These are phyloP conservation scores for Idaea dimidiata DNA, from an alignment of 2,888 invertebrate genomes.

Conservation along the genomic window DNA sequence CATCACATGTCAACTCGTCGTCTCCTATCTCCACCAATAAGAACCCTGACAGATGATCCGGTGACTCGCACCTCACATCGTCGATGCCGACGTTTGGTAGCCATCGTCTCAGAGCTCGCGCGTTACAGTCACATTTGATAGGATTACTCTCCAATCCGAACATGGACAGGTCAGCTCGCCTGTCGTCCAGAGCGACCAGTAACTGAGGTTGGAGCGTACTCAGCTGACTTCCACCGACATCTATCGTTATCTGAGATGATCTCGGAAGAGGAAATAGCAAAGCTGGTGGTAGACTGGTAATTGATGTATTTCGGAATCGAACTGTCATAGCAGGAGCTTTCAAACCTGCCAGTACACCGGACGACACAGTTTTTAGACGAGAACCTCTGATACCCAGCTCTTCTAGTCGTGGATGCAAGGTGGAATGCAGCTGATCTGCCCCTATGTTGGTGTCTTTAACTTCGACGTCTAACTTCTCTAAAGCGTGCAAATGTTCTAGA, in stretches of 20 bases:
- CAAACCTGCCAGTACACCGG: constrained; percentile 91
- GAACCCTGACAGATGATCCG: constrained; percentile 85
- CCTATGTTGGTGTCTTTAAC: constrained; percentile 91
- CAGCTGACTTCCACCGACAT: constrained; percentile 89
- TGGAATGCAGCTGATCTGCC: constrained; percentile 89
- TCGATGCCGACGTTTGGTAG: constrained; percentile 83
- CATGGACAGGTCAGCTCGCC: constrained; percentile 87
- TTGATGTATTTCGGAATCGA: constrained; percentile 89
- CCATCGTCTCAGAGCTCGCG: constrained; percentile 90
- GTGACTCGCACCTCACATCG: constrained; percentile 84
- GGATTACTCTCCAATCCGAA: constrained; percentile 89
- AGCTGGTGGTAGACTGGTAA: constrained; percentile 89
- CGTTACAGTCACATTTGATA: constrained; percentile 92
- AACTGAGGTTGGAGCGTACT: constrained; percentile 89
- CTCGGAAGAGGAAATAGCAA: constrained; percentile 92
- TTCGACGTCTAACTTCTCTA: constrained; percentile 91
- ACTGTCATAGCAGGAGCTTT: constrained; percentile 86
- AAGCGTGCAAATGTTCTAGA: constrained; percentile 85
- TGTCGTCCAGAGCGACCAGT: constrained; percentile 89
- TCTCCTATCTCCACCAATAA: constrained; percentile 88
- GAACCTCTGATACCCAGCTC: constrained; percentile 88
- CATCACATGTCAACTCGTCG: constrained; percentile 90
- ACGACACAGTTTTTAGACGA: constrained; percentile 87
- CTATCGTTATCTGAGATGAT: constrained; percentile 89
- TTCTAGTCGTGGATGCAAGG: constrained; percentile 88